These are phyloP conservation scores for Loxodonta africana DNA, from an alignment of 2,113 vertebrate genomes.

Conservation along the genomic window DNA sequence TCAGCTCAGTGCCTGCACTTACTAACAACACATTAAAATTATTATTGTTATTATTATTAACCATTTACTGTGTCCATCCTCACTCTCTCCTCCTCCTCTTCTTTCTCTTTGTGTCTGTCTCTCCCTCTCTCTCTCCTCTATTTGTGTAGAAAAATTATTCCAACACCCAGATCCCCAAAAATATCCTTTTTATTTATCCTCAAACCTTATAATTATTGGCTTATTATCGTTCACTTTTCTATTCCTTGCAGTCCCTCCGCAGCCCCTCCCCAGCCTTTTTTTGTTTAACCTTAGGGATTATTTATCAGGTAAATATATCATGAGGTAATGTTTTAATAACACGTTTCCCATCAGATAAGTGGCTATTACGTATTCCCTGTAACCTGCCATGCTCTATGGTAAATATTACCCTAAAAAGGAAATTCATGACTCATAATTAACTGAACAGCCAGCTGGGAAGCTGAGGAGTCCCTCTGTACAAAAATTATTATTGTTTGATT, in stretches of 20 bases:
- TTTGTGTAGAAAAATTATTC: neutral
- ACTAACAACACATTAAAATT: neutral
- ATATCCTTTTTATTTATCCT: neutral
- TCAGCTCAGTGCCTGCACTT: neutral
- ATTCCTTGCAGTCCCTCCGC: neutral
- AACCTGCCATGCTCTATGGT: slow-evolving; percentile 63
- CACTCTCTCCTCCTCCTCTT: neutral
- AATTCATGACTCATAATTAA: slow-evolving; percentile 72
- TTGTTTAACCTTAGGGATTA: slow-evolving; percentile 73
- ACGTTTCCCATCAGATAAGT: slow-evolving; percentile 80
- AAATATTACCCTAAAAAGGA: slow-evolving; percentile 80
- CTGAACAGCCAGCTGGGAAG: slow-evolving; percentile 69
- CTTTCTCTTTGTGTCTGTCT: neutral
- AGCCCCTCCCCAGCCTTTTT: slow-evolving; percentile 28
- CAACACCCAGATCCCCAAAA: neutral
- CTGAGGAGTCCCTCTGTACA: slow-evolving; percentile 59
- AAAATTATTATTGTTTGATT: slow-evolving; percentile 79
- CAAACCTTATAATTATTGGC: neutral
- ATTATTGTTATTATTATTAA: neutral
- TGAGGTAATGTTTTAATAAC: slow-evolving; percentile 83
- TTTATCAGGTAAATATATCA: slow-evolving; percentile 80
- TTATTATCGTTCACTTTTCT: slow-evolving; percentile 37
- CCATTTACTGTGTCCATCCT: neutral
- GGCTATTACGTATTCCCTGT: slow-evolving; percentile 61
- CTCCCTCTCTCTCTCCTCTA: neutral